Base-by-base conservation (phyloP, 2,797 vertebrate species). In the Protonibea diacanthus region DNA sequence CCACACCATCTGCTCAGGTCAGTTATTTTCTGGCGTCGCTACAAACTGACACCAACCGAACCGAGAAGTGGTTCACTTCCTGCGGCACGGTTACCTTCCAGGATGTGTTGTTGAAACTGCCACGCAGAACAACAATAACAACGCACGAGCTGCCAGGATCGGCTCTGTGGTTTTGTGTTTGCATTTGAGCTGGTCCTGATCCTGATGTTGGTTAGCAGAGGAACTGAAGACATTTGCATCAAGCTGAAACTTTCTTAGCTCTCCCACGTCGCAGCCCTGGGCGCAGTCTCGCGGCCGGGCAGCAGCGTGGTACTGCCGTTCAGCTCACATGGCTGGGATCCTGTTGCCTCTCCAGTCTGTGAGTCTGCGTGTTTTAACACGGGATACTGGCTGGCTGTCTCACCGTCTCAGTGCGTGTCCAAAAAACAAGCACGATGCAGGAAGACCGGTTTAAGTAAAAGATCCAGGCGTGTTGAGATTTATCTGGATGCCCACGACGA, bases 51-150 rank as follows among this genome's bases (percentile, higher is more conserved):
- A 33, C 33, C 33, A 33, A 2, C 33, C 12, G 47, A 15, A 48
- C 18, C 7, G 3, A 18, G 49, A 21, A 21, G 48, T n/a, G 65
- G 6, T 65, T 66, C n/a, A 23, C 40, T 47, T 70, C 53, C 9
- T 47, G 17, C 29, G 29, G 27, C 1, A 2, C 15, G 3, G 15
- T 11, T 17, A 25, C 53, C 53, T 4, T 56, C 55, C 55, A 33
- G 55, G 11, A 11, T 3, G 15, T 56, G 14, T 5, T 29, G 15
- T 56, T 59, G 29, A 66, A 74, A 45, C 56, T 20, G 57, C 27
- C 17, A 7, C 3, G 29, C 63, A 23, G 45, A 40, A 29, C 47
- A 74, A 74, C 57, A 45, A 29, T 42, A 81, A 71, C 57, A 45
- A 55, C 3, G 2, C 48, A 20, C 55, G 42, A 45, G 49, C 64